These are phyloP conservation scores for Anomalospiza imberbis DNA, from an alignment of 2,797 vertebrate species.

Conservation along the genomic window DNA sequence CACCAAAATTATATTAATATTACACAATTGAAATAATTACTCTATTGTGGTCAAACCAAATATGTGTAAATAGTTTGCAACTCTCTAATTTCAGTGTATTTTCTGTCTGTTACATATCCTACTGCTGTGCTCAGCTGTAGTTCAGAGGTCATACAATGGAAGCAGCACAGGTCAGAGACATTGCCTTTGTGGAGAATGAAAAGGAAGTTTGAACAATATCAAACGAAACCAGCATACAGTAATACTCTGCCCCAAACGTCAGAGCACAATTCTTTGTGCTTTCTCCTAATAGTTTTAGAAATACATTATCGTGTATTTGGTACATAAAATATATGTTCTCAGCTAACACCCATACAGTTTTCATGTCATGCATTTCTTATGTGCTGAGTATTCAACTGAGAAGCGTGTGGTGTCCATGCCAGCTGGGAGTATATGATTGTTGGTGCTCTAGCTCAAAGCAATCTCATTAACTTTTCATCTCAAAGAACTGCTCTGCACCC, in stretches of 20 bases:
- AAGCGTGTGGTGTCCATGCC: fast-evolving
- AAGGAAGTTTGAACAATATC: neutral
- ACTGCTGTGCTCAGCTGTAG: neutral
- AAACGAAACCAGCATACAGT: neutral
- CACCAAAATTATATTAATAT: neutral
- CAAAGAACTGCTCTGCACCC: neutral
- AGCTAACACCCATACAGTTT: neutral
- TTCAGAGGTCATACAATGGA: neutral
- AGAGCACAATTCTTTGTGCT: neutral
- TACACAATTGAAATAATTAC: neutral
- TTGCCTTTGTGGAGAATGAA: neutral
- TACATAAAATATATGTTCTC: neutral
- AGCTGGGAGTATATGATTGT: neutral
- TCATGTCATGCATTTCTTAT: neutral
- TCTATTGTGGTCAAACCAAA: neutral
- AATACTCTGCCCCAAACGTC: neutral
- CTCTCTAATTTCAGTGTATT: neutral
- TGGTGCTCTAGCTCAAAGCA: neutral
- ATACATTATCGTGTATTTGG: neutral
- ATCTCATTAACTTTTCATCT: neutral
- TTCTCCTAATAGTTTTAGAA: neutral
- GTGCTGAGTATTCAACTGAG: neutral
- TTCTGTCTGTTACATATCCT: neutral
- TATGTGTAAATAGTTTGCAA: neutral
- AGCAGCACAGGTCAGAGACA: neutral